phyloP scores from a whole-genome alignment of 2,888 invertebrate species.

The Megaustenia siamemsis region DNA sequence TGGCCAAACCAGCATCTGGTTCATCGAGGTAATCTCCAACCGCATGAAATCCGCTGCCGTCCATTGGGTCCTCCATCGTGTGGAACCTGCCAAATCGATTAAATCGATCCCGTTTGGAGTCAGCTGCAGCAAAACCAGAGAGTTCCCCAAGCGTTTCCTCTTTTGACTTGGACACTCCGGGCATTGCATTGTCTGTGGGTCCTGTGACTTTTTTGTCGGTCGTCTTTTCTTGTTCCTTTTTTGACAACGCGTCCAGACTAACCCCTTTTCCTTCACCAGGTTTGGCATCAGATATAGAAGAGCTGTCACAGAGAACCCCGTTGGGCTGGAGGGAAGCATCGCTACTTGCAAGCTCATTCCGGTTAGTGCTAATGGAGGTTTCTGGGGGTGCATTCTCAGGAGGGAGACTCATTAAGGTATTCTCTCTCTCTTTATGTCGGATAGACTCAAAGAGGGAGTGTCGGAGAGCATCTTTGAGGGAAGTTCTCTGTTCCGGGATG shows the following conservation, averaged over 20 bases:
- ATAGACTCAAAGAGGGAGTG: slow-evolving; percentile 91
- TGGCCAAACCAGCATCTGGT: not conserved
- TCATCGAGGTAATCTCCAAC: slow-evolving; percentile 7
- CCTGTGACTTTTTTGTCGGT: not conserved
- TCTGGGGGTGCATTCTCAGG: slow-evolving; percentile 19
- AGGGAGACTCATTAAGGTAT: slow-evolving; percentile 43
- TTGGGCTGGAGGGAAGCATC: slow-evolving; percentile 16
- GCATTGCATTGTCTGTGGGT: not conserved
- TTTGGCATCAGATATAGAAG: not conserved
- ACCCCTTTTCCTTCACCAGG: slow-evolving; percentile 37
- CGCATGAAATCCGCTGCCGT: slow-evolving; percentile 29
- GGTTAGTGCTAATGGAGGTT: slow-evolving; percentile 39
- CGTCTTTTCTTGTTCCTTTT: slow-evolving; percentile 11
- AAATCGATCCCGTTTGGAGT: slow-evolving; percentile 31
- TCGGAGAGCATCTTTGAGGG: slow-evolving; percentile 90
- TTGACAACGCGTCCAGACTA: slow-evolving; percentile 12
- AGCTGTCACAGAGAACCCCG: slow-evolving; percentile 6
- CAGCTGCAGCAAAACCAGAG: slow-evolving; percentile 51
- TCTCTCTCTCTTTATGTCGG: slow-evolving; percentile 51
- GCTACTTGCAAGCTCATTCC: slow-evolving; percentile 44
- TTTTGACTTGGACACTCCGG: slow-evolving; percentile 15
- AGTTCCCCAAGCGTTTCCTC: slow-evolving; percentile 29
- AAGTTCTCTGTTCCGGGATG: slow-evolving; percentile 94
- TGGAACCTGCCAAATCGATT: slow-evolving; percentile 42
- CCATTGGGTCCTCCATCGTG: slow-evolving; percentile 51